Evolutionary conservation across 2,888 invertebrate species (phyloP), one percentile per base, ranked within the genome.

Genomic region (Platycheirus rosarum): DNA sequence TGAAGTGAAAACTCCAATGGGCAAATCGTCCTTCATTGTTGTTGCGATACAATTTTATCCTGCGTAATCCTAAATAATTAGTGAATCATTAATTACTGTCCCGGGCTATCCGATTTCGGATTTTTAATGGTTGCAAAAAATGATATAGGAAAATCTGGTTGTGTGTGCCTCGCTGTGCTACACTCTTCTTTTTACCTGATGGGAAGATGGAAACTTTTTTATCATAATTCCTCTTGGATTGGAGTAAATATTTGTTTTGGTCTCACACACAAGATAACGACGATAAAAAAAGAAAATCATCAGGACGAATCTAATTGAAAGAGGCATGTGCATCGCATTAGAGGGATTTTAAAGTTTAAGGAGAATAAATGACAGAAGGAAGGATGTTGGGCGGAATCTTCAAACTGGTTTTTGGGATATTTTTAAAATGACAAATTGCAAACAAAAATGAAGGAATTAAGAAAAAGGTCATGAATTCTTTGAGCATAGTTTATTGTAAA

Each of bases 21-120:
- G 20, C 57, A 11, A 46, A 18, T 57, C 70, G 65, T 65, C 73
- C 74, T 63, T 44, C 48, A 4, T 68, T 48, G 46, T 44, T 55
- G 32, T 16, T 57, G 55, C 46, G 55, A 44, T 74, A 82, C 82
- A 77, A 68, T 82, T 82, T 77, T 69, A 73, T 84, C 79, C 84
- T 68, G 75, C 77, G 84, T 85, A 86, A 86, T 85, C 86, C 86
- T 86, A 85, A 86, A 85, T 86, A 86, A 86, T 86, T 86, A 86
- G 85, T 85, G 80, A 84, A 84, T 86, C 86, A 86, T 86, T 85
- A 86, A 85, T 86, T 86, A 84, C 57, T 76, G 77, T 78, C 66
- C 71, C 69, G 85, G 57, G 26, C 84, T 86, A 85, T 85, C 85
- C 68, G 69, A 79, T 85, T 85, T 84, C 78, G 32, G 46, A 63